Evolutionary conservation across 2,888 invertebrate species (phyloP).

Genomic region (Leptinotarsa haldemani): DNA sequence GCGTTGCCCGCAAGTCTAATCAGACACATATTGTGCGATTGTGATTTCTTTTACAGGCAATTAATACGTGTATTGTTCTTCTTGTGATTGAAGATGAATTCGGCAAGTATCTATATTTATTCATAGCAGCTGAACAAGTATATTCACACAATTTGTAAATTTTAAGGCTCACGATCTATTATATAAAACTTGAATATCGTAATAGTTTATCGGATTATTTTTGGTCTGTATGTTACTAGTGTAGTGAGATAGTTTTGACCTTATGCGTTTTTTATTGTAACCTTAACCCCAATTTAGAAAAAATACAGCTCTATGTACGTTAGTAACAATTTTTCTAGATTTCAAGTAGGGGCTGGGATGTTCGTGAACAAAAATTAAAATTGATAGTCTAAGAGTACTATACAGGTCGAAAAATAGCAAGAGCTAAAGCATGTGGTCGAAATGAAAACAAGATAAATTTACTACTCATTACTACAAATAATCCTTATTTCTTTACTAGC

Average conservation of each 20-base stretch:
- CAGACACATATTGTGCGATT: constrained; percentile 35
- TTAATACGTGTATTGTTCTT: constrained; percentile 36
- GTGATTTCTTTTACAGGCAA: constrained; percentile 32
- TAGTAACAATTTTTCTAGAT: neutral
- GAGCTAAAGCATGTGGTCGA: no score
- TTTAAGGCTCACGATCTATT: constrained; percentile 18
- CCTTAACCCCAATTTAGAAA: constrained; percentile 20
- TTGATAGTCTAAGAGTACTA: no score
- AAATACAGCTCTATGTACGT: no score
- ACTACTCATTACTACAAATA: no score
- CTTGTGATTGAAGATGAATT: constrained; percentile 39
- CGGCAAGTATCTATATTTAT: constrained; percentile 39
- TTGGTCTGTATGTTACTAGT: neutral
- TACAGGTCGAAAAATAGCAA: no score
- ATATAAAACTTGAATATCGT: constrained; percentile 26
- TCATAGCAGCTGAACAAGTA: constrained; percentile 3
- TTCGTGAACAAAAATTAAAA: no score
- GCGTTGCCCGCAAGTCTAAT: constrained; percentile 33
- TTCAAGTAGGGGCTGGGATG: neutral
- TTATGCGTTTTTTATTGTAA: neutral
- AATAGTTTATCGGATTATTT: constrained; percentile 3
- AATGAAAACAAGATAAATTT: no score
- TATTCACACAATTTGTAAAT: constrained; percentile 24
- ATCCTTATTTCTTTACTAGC: no score
- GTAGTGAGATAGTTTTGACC: neutral